Conservation (phyloP, 2,888 invertebrate species). For the Cantharis rustica region DNA sequence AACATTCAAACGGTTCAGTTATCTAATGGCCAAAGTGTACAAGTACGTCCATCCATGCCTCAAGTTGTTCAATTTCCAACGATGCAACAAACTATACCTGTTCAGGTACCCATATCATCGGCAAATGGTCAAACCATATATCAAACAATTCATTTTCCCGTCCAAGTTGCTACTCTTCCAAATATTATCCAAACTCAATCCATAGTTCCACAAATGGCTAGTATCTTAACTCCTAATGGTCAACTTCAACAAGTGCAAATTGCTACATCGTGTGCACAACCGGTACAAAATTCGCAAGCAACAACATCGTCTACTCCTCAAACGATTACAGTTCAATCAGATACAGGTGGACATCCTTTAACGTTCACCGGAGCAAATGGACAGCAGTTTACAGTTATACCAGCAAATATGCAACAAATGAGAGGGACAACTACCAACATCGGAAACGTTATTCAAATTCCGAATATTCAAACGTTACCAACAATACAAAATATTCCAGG, state of each 20-base stretch:
- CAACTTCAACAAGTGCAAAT: slow-evolving; percentile 91
- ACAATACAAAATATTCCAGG: slow-evolving; percentile 68
- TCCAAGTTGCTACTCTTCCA: slow-evolving; percentile 72
- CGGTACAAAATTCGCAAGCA: slow-evolving; percentile 44
- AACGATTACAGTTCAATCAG: slow-evolving; percentile 52
- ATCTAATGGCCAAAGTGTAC: slow-evolving; percentile 73
- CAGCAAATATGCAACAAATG: slow-evolving; percentile 59
- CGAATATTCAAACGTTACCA: slow-evolving; percentile 70
- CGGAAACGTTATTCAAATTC: slow-evolving; percentile 59
- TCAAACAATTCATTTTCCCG: slow-evolving; percentile 93
- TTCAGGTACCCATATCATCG: slow-evolving; percentile 87
- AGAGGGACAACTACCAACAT: slow-evolving; percentile 44
- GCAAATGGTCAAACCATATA: slow-evolving; percentile 90
- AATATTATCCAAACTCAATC: slow-evolving; percentile 60
- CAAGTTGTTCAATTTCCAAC: slow-evolving; percentile 67
- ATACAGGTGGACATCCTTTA: slow-evolving; percentile 63
- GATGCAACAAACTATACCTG: slow-evolving; percentile 80
- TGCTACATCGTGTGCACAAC: slow-evolving; percentile 59
- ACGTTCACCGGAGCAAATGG: slow-evolving; percentile 76
- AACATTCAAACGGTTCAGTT: slow-evolving; percentile 73
- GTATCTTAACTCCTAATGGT: slow-evolving; percentile 85
- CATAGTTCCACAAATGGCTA: slow-evolving; percentile 79
- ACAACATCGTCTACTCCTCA: slow-evolving; percentile 51
- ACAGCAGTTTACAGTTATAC: slow-evolving; percentile 85
- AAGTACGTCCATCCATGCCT: slow-evolving; percentile 64